Conservation (phyloP, 2,113 vertebrate species). For the Cochlearius cochlearius region DNA sequence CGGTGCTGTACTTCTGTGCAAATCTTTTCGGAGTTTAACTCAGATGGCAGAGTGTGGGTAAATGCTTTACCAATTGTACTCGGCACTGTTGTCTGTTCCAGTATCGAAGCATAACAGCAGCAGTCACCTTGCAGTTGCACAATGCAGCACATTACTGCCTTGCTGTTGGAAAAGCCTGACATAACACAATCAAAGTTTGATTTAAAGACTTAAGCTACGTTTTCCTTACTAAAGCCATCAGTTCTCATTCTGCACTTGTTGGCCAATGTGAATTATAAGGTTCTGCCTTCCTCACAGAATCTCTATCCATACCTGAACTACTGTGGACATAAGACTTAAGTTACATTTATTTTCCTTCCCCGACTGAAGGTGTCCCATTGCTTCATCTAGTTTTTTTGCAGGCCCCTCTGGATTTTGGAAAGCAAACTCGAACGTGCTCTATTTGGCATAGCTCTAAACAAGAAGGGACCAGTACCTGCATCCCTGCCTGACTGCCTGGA, state of each 20-base stretch:
- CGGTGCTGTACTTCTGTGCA: background rate
- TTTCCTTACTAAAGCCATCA: background rate
- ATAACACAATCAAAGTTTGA: background rate
- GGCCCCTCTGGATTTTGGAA: background rate
- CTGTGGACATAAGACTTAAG: accelerated
- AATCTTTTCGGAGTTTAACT: background rate
- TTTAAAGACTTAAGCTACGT: background rate
- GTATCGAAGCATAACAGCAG: background rate
- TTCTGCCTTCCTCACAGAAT: background rate
- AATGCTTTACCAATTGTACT: background rate
- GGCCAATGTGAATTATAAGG: background rate
- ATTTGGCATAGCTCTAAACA: background rate
- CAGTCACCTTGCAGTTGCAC: background rate
- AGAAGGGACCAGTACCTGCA: background rate
- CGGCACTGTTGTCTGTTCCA: background rate
- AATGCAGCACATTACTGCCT: background rate
- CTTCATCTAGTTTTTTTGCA: background rate
- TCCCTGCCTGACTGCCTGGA: background rate
- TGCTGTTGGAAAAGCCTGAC: background rate
- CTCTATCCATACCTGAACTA: background rate
- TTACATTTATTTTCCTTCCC: background rate
- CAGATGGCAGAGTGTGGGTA: background rate
- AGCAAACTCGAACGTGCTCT: background rate
- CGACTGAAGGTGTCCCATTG: background rate
- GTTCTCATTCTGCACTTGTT: background rate